Conservation (phyloP, 2,888 invertebrate species). For the Axea sp. region DNA sequence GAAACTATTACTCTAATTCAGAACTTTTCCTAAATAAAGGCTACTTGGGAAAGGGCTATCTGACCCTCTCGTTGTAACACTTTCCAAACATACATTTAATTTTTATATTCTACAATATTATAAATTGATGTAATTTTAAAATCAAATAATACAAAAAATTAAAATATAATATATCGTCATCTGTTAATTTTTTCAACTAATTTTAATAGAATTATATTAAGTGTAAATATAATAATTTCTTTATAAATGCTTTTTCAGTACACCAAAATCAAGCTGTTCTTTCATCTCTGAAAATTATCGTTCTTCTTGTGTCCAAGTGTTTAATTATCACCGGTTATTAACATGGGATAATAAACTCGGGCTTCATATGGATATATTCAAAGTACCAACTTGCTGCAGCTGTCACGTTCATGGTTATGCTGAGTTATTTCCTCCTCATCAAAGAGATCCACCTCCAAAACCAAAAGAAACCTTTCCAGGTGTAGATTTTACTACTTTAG, state of each 20-base stretch:
- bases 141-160: no score
- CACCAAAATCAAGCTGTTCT: slow-evolving; percentile 87
- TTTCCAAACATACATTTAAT: no score
- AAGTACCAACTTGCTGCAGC: slow-evolving; percentile 90
- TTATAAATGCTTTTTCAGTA: slow-evolving; percentile 80
- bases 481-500: slow-evolving; percentile 78
- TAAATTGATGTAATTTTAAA: no score
- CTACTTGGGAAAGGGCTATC: no score
- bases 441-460: slow-evolving; percentile 81
- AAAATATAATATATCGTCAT: no score
- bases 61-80: no score
- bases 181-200: no score
- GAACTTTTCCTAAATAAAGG: no score
- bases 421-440: slow-evolving; percentile 84
- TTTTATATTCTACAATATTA: no score
- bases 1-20: no score
- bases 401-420: slow-evolving; percentile 90
- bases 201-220: no score
- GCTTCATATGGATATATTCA: slow-evolving; percentile 91
- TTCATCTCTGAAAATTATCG: slow-evolving; percentile 89
- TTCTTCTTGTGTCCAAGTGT: slow-evolving; percentile 90
- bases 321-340: slow-evolving; percentile 89
- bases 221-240: no score
- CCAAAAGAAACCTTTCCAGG: slow-evolving; percentile 82
- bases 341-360: slow-evolving; percentile 91